Evolutionary conservation across 2,888 invertebrate genomes (phyloP).

Genomic region (Synergus itoensis): DNA sequence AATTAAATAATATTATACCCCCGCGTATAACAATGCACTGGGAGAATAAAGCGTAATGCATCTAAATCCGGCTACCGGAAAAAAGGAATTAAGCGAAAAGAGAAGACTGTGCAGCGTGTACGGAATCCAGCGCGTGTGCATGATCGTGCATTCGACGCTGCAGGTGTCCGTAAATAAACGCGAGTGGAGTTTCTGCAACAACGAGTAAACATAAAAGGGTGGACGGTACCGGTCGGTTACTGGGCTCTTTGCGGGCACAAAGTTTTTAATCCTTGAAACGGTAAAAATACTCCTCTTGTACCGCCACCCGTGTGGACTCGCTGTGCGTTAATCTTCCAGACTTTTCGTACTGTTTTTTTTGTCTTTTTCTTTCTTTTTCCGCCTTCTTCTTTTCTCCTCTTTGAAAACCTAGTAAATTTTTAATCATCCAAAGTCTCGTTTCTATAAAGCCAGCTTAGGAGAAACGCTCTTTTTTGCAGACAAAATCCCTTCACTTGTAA

Average conservation of each 20-base stretch:
- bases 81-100: slow-evolving; percentile 42
- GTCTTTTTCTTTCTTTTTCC: slow-evolving; percentile 3
- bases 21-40: slow-evolving; percentile 27
- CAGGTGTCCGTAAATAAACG: slow-evolving; percentile 70
- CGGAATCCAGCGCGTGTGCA: slow-evolving; percentile 59
- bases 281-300: slow-evolving; percentile 42
- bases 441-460: slow-evolving; percentile 15
- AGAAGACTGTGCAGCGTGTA: slow-evolving; percentile 42
- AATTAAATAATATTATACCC: slow-evolving; percentile 35
- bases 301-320: slow-evolving; percentile 25
- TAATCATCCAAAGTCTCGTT: slow-evolving; percentile 34
- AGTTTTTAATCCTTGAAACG: slow-evolving; percentile 57
- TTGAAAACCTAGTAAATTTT: slow-evolving; percentile 34
- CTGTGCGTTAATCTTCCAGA: slow-evolving; percentile 31
- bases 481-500: slow-evolving; percentile 31
- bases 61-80: slow-evolving; percentile 40
- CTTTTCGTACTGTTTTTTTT: background rate
- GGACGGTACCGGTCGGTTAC: slow-evolving; percentile 46
- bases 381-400: slow-evolving; percentile 9
- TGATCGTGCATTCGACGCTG: slow-evolving; percentile 53
- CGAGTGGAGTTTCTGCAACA: slow-evolving; percentile 64
- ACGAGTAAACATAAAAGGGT: slow-evolving; percentile 65
- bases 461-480: slow-evolving; percentile 23
- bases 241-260: slow-evolving; percentile 51
- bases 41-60: slow-evolving; percentile 36